Percentiles rank a stretch among this genome's conserved stretches.
Conservation (phyloP, 2,888 invertebrate genomes). For the Limenitis arthemis region DNA sequence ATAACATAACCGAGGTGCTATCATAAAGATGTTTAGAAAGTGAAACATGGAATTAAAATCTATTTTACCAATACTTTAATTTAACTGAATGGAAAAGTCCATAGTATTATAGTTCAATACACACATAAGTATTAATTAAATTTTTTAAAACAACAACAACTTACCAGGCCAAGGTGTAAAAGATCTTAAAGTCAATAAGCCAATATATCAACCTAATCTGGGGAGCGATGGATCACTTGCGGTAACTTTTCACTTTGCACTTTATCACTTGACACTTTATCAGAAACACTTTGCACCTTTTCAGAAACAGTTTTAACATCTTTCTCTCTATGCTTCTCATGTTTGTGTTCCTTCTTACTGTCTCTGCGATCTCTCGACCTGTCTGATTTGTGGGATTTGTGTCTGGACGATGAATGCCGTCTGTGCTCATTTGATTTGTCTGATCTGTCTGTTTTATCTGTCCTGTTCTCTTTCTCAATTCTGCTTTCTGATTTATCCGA, state of each 20-base stretch:
- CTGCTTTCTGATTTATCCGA: slow-evolving; percentile 19
- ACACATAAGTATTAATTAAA: not conserved
- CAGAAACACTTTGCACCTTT: slow-evolving; percentile 24
- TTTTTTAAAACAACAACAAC: not conserved
- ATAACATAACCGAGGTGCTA: too few relatives aligned
- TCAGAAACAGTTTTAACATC: slow-evolving; percentile 20
- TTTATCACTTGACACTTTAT: slow-evolving; percentile 18
- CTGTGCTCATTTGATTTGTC: slow-evolving; percentile 33
- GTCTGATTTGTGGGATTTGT: slow-evolving; percentile 49
- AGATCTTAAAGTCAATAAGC: slow-evolving; percentile 6
- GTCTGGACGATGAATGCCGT: slow-evolving; percentile 52
- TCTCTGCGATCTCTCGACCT: slow-evolving; percentile 40
- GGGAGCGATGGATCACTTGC: slow-evolving; percentile 46
- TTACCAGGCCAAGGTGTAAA: slow-evolving; percentile 13
- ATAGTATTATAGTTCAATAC: not conserved
- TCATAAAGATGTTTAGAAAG: too few relatives aligned
- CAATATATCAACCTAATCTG: slow-evolving; percentile 39
- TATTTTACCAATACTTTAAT: too few relatives aligned
- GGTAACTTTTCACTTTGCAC: slow-evolving; percentile 41
- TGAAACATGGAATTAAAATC: too few relatives aligned
- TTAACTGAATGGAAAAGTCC: too few relatives aligned
- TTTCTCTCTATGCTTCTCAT: slow-evolving; percentile 37
- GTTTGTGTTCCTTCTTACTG: slow-evolving; percentile 45
- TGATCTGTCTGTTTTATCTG: slow-evolving; percentile 17
- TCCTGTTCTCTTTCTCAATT: slow-evolving; percentile 20